These are phyloP conservation scores for Drosophila pseudoananassae DNA, from an alignment of 1,140 invertebrate species.

Conservation along the genomic window DNA sequence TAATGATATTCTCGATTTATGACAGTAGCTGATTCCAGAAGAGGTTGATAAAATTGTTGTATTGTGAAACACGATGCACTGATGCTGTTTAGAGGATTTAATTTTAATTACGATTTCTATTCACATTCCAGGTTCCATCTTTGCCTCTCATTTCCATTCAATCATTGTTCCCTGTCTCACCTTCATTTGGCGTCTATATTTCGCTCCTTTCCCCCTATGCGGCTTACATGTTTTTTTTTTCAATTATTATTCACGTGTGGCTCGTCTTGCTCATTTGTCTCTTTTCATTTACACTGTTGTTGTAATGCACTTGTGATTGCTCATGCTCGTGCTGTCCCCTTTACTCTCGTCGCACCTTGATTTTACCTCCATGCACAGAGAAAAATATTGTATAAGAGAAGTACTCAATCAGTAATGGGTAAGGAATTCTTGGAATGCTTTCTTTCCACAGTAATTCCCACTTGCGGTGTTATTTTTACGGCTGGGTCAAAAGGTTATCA, in stretches of 20 bases:
- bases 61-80: not conserved
- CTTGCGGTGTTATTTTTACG: constrained; percentile 3
- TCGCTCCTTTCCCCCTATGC: constrained; percentile 2
- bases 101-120: constrained; percentile 12
- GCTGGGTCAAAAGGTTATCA: constrained; percentile 73
- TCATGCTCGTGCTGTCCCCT: constrained; percentile 8
- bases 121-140: constrained; percentile 28
- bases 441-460: not conserved
- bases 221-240: too few relatives aligned
- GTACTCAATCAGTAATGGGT: not conserved
- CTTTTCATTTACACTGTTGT: constrained; percentile 42
- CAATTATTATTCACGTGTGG: constrained; percentile 62
- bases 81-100: too few relatives aligned
- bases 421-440: not conserved
- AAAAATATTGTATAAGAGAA: not conserved
- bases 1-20: constrained; percentile 5
- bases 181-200: constrained; percentile 8
- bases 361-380: constrained; percentile 13
- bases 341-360: constrained; percentile 25
- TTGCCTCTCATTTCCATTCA: constrained; percentile 28
- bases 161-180: constrained; percentile 36
- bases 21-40: not conserved
- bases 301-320: constrained; percentile 48
- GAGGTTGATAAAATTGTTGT: not conserved
- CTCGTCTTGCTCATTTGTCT: constrained; percentile 43